Percentiles rank a stretch among this genome's conserved stretches.
These are phyloP conservation scores for Sapayoa aenigma DNA, from an alignment of 2,113 vertebrate genomes.

Conservation along the genomic window DNA sequence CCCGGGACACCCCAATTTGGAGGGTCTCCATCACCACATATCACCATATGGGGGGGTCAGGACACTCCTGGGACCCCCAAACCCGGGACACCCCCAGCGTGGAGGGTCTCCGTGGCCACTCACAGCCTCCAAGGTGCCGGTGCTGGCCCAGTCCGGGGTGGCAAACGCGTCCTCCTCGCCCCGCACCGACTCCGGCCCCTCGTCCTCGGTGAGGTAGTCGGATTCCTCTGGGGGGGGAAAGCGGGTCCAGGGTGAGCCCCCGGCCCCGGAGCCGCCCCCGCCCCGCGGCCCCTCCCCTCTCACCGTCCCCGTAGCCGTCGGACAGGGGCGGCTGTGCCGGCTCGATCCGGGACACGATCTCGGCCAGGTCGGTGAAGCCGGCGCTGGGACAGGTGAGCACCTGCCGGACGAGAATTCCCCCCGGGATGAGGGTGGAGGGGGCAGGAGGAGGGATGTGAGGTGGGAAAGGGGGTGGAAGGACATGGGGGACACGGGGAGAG, in stretches of 20 bases:
- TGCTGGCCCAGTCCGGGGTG: conserved; percentile 71
- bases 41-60: too few relatives aligned
- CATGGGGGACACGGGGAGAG: neutral
- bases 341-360: conserved; percentile 93
- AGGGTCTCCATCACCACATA: too few relatives aligned
- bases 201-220: conserved; percentile 88
- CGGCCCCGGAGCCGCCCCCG: neutral
- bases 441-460: too few relatives aligned
- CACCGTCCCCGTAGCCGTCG: conserved; percentile 63
- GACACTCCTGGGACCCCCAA: neutral
- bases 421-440: too few relatives aligned
- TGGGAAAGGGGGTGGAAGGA: neutral
- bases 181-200: conserved; percentile 80
- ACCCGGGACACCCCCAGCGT: neutral
- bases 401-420: neutral
- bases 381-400: conserved; percentile 80
- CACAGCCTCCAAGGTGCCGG: conserved; percentile 77
- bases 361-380: conserved; percentile 92
- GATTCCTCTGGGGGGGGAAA: conserved; percentile 76
- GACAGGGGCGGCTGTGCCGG: conserved; percentile 82
- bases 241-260: neutral
- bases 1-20: neutral
- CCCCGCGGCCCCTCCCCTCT: neutral
- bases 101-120: neutral
- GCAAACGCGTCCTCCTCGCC: conserved; percentile 79